phyloP scores from a whole-genome alignment of 2,888 invertebrate genomes.

The Drosophila testacea region DNA sequence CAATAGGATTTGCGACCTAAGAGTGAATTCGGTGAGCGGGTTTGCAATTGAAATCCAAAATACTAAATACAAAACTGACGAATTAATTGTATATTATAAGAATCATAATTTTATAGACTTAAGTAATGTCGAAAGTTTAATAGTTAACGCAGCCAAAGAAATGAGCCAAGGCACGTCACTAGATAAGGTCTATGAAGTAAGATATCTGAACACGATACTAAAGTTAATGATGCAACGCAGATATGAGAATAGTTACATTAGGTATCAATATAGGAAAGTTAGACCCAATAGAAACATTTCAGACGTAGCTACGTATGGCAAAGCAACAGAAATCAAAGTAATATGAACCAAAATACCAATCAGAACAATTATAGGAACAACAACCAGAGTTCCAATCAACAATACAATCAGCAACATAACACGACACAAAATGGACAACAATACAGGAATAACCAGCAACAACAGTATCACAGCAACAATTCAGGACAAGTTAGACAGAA shows the following conservation, averaged over 20 bases:
- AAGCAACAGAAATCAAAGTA: too few species aligned
- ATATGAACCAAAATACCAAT: too few species aligned
- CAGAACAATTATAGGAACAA: background rate
- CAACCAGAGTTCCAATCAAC: background rate
- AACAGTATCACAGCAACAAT: background rate
- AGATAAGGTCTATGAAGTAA: too few species aligned
- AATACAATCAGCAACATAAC: background rate
- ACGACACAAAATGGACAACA: background rate
- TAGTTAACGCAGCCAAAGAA: too few species aligned
- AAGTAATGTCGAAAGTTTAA: too few species aligned
- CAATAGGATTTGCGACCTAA: background rate
- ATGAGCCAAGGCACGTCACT: too few species aligned
- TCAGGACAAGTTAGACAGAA: too few species aligned
- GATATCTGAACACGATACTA: too few species aligned
- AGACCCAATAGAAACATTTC: background rate
- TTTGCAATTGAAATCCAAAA: background rate
- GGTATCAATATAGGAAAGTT: background rate
- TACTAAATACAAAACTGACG: background rate
- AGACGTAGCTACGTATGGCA: too few species aligned
- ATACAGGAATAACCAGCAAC: background rate
- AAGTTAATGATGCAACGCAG: background rate
- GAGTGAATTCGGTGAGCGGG: background rate
- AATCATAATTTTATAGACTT: too few species aligned
- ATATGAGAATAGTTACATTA: background rate
- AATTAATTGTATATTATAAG: background rate